These are phyloP conservation scores for Hippocampus kuda DNA, from an alignment of 2,797 vertebrate genomes.

Conservation along the genomic window DNA sequence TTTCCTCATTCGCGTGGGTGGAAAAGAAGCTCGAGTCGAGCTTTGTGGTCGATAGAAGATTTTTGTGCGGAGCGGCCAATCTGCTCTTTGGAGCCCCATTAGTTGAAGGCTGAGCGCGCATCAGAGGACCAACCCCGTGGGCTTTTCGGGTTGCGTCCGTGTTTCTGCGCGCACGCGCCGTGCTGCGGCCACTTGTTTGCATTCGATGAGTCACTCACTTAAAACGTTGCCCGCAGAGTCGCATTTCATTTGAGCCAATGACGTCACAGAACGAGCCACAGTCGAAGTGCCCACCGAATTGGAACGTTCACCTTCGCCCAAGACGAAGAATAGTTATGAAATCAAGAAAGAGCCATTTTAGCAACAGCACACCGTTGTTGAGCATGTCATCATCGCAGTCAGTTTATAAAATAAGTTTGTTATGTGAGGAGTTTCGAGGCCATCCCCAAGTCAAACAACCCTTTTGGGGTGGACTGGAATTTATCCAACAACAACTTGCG, in stretches of 20 bases:
- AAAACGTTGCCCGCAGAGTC: slow-evolving; percentile 16
- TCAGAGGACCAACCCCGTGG: slow-evolving; percentile 30
- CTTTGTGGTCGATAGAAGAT: slow-evolving; percentile 46
- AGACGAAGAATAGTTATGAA: neutral
- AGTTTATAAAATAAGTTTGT: too few species aligned
- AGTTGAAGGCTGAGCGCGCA: slow-evolving; percentile 35
- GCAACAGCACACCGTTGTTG: too few species aligned
- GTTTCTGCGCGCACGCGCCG: slow-evolving; percentile 19
- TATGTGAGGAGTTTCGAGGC: too few species aligned
- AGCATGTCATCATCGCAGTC: neutral
- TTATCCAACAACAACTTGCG: too few species aligned
- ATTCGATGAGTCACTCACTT: slow-evolving; percentile 24
- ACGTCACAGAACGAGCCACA: neutral
- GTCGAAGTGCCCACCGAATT: neutral
- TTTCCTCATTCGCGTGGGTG: slow-evolving; percentile 55
- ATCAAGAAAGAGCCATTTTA: neutral
- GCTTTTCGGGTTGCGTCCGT: slow-evolving; percentile 24
- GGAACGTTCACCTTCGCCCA: neutral
- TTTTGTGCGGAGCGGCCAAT: slow-evolving; percentile 29
- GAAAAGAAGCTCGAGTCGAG: slow-evolving; percentile 47
- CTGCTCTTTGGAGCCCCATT: slow-evolving; percentile 32
- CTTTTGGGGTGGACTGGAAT: too few species aligned
- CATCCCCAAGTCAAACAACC: too few species aligned
- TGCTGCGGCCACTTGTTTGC: slow-evolving; percentile 3
- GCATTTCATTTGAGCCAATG: slow-evolving; percentile 4